Evolutionary conservation across 2,113 vertebrate genomes (phyloP).

Genomic region (Bubo blakistoni): DNA sequence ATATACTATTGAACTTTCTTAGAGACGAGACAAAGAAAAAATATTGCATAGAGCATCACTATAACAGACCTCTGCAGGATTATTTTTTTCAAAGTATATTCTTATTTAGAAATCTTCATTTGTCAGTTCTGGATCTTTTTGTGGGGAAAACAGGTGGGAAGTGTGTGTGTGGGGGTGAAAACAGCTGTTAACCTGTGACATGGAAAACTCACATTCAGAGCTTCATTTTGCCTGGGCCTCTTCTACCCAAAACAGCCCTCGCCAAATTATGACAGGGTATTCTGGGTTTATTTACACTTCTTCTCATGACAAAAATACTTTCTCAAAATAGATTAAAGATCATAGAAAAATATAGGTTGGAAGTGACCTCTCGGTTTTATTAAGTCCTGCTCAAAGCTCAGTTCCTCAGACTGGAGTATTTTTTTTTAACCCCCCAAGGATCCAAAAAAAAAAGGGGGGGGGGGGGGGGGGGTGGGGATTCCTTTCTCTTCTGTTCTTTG

Average conservation of each 20-base stretch:
- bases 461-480: neutral
- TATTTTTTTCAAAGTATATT: neutral
- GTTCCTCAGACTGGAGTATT: neutral
- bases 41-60: neutral
- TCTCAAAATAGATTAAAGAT: neutral
- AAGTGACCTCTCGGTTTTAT: neutral
- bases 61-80: neutral
- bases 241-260: neutral
- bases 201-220: neutral
- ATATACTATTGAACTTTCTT: neutral
- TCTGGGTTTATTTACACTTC: neutral
- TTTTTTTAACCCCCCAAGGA: no score
- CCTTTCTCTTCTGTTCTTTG: neutral
- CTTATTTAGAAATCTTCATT: neutral
- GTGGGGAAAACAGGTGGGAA: neutral
- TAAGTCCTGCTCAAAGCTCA: neutral
- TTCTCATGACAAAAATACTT: neutral
- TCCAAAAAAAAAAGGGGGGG: neutral
- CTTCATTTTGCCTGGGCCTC: neutral
- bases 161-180: accelerated
- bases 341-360: neutral
- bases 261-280: neutral
- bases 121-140: neutral
- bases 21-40: neutral
- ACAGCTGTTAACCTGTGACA: neutral